phyloP scores from a whole-genome alignment of 2,113 vertebrate genomes.

The Ctenodactylus gundi region DNA sequence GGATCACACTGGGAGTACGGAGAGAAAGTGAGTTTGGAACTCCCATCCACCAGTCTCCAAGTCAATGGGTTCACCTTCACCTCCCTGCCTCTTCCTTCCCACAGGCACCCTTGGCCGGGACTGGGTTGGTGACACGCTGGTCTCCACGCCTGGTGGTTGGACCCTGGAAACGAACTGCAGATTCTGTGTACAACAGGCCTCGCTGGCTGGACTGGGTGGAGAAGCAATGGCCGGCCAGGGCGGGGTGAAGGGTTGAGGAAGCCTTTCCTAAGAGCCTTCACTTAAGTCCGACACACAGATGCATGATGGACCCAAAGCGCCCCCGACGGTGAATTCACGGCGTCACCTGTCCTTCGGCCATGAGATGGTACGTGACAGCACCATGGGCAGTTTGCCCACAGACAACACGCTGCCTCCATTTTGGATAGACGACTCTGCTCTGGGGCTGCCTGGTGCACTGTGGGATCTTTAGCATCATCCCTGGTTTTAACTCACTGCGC shows the following conservation, averaged over 20 bases:
- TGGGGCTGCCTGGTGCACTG: rapidly evolving
- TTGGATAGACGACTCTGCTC: neutral
- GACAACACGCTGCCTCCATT: no score
- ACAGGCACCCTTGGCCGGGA: no score
- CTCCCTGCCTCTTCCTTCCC: no score
- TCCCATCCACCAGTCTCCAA: neutral
- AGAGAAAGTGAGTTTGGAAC: neutral
- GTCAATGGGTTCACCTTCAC: neutral
- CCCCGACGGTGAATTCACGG: rapidly evolving
- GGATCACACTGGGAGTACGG: neutral
- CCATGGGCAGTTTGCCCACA: no score
- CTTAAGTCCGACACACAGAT: neutral
- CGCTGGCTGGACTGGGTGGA: neutral
- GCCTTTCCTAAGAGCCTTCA: neutral
- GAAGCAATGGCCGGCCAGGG: no score
- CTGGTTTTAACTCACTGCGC: neutral
- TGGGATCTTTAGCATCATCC: rapidly evolving
- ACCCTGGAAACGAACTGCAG: neutral
- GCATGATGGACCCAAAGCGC: rapidly evolving
- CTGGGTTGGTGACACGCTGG: neutral
- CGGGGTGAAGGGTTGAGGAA: neutral
- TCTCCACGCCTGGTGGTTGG: neutral
- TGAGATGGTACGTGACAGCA: no score
- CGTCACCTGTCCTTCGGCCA: no score
- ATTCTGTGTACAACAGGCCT: neutral